Base-by-base conservation (phyloP, 2,888 invertebrate species). In the Tineola bisselliella region DNA sequence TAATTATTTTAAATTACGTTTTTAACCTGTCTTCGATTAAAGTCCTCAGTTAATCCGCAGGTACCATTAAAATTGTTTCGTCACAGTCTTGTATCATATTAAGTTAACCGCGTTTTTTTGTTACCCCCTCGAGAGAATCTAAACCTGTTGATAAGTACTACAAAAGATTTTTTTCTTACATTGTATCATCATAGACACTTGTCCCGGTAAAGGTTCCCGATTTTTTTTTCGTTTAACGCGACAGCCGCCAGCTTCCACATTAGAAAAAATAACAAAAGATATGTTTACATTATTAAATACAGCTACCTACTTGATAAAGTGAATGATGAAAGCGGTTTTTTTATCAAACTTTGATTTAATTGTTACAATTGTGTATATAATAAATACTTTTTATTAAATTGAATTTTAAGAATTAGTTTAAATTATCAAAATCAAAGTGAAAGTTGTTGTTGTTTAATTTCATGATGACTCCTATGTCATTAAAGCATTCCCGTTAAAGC, bases 121-220 rank as follows among this genome's bases (percentile, higher is more conserved):
- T 13, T 48, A 48, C 13, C 12, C 48, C 17, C 48, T 48, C 17
- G n/a, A n/a, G 48, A 25, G 17, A 54, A 18, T 10, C 18, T n/a
- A 25, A 52, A 54, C 54, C 54, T 54, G 54, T 54, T 54, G 54
- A 54, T 48, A 18, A 54, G 4, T 54, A 18, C 25, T 10, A 54
- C 54, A 54, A 54, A 12, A 54, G 54, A 19, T 54, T 54, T 54
- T 54, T 52, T 54, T 8, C 8, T 48, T 54, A 54, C 54, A 54
- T 48, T 48, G 54, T 54, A 54, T 25, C 52, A 52, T 52, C 54
- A 25, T 19, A n/a, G 54, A 18, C 54, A 54, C 25, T 54, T 54
- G 54, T 54, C 54, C 54, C 8, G 48, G 18, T 48, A 54, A 13
- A 54, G 25, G 54, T 8, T 54, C 54, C 25, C 17, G 12, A 25